Base-by-base conservation (phyloP, 1,140 invertebrate species). In the Trichonephila clavipes region DNA sequence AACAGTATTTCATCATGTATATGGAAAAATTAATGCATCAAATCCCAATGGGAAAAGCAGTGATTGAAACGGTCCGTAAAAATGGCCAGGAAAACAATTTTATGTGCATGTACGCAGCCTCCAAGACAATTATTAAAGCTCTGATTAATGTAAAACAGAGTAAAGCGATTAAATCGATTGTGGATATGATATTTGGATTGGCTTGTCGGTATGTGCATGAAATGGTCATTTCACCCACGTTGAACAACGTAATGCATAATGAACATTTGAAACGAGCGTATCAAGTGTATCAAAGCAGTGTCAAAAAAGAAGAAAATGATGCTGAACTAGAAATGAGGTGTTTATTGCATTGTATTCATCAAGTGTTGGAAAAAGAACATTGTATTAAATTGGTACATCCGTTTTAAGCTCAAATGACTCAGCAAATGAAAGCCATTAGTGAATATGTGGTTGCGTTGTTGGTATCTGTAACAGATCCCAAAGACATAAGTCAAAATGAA, bases 11-110 rank as follows among this genome's bases (percentile, higher is more conserved):
- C 7, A 59, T n/a, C 2, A 24, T 59, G 1, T 91, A 91, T 40
- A 28, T 64, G 66, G n/a, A 83, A 21, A 91, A 91, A 82, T 5
- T 90, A 16, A 82, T 90, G 58, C 19, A 90, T 16, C 18, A 82
- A 12, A 34, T 90, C 0, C 89, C 89, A 0, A 90, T 90, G 72
- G 66, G 89, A 12, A 28, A 83, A 82, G 2, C 8, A 2, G 2
- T 90, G 3, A 6, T 90, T 1, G 72, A 90, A 21, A 82, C 28
- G 1, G 62, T 69, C 6, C 86, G n/a, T 5, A 66, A 62, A 34
- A 12, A 64, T 18, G 86, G 59, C 1, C 5, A 88, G 3, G 61
- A 44, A 10, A 7, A 28, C 19, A 8, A 18, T 18, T 62, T 34
- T 19, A 19, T 34, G 61, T 88, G 66, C 86, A 66, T 88, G 86